Conservation (phyloP, 2,113 vertebrate species). For the Stercorarius parasiticus region DNA sequence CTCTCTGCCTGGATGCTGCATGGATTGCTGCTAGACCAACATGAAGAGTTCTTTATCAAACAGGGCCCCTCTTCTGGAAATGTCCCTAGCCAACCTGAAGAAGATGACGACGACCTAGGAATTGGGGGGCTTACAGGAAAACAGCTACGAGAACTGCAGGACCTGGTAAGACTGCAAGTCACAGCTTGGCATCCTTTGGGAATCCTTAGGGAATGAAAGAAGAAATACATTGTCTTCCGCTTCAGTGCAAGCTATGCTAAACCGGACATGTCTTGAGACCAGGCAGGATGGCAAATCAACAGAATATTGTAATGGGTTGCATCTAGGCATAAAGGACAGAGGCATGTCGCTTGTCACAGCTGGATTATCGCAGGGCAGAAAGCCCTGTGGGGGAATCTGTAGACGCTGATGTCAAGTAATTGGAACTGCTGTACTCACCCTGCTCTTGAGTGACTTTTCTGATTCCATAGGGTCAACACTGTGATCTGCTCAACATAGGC, state of each 20-base stretch:
- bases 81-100: constrained; percentile 82
- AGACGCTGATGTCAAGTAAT: background rate
- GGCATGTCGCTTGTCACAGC: background rate
- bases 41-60: constrained; percentile 96
- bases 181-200: background rate
- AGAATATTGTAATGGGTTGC: background rate
- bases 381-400: background rate
- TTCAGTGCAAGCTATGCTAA: background rate
- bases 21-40: constrained; percentile 91
- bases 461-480: background rate
- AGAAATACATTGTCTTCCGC: background rate
- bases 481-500: background rate
- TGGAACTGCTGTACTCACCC: background rate
- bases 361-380: background rate
- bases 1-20: constrained; percentile 99
- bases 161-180: constrained; percentile 81
- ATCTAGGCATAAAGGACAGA: background rate
- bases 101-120: constrained; percentile 95
- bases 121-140: constrained; percentile 96
- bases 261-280: background rate
- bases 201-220: background rate
- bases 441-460: background rate
- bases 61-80: constrained; percentile 91
- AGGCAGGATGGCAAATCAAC: background rate
- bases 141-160: constrained; percentile 92